Conservation (phyloP, 2,888 invertebrate genomes). For the Drosophila kambysellisi region DNA sequence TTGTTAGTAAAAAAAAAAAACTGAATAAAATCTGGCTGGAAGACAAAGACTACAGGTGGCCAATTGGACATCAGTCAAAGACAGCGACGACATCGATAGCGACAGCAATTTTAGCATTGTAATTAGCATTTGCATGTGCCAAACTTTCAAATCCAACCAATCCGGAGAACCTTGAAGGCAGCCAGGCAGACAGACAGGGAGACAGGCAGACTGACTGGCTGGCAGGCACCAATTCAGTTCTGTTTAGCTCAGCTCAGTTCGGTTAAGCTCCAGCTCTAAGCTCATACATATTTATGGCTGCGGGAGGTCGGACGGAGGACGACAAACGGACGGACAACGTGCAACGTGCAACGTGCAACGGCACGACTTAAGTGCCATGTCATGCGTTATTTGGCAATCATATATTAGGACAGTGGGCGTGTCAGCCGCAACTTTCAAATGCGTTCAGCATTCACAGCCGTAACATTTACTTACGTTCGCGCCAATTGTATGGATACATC, state of each 20-base stretch:
- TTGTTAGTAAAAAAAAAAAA: constrained; percentile 25
- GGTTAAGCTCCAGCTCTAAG: constrained; percentile 20
- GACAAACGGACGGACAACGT: not conserved
- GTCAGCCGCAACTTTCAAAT: constrained; percentile 66
- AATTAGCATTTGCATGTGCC: constrained; percentile 69
- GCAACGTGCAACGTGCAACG: not conserved
- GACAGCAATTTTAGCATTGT: constrained; percentile 34
- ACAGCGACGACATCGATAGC: constrained; percentile 21
- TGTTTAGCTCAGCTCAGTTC: not conserved
- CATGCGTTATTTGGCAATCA: constrained; percentile 66
- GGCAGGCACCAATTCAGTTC: constrained; percentile 8
- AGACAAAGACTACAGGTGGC: constrained; percentile 29
- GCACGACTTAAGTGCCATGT: constrained; percentile 66
- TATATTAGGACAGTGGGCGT: constrained; percentile 62
- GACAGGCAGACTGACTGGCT: not conserved
- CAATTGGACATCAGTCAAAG: constrained; percentile 56
- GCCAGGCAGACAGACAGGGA: constrained; percentile 1
- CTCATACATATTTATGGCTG: constrained; percentile 63
- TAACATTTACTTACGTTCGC: constrained; percentile 89
- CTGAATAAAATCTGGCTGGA: not conserved
- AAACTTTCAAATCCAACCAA: constrained; percentile 60
- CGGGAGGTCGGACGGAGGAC: constrained; percentile 41
- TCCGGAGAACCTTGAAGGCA: constrained; percentile 61
- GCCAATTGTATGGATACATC: constrained; percentile 94
- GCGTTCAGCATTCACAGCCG: constrained; percentile 45